phyloP scores from a whole-genome alignment of 1,140 invertebrate genomes.

The Ganaspis sp. region DNA sequence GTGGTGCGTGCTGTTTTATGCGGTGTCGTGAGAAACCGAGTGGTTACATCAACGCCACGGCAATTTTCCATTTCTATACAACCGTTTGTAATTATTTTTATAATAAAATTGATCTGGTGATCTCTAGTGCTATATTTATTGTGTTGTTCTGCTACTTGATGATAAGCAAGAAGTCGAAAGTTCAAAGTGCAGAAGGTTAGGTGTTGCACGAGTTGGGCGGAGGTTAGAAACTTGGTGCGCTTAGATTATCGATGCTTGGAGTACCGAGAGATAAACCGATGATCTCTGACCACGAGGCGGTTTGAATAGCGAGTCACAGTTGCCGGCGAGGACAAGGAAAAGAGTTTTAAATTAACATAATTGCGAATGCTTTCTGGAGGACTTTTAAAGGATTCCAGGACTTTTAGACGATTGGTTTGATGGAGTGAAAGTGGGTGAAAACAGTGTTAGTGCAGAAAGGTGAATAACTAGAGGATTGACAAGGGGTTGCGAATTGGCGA shows the following conservation, averaged over 20 bases:
- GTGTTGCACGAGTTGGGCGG: background rate
- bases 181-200: background rate
- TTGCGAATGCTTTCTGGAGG: too few relatives aligned
- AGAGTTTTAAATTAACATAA: too few relatives aligned
- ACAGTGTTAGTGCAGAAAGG: constrained; percentile 31
- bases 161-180: background rate
- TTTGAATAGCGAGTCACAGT: constrained; percentile 37
- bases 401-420: too few relatives aligned
- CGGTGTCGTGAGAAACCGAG: background rate
- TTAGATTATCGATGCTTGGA: constrained; percentile 1
- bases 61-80: background rate
- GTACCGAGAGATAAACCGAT: constrained; percentile 19
- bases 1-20: background rate
- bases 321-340: background rate
- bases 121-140: background rate
- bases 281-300: constrained; percentile 33
- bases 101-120: background rate
- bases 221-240: constrained; percentile 16
- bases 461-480: constrained; percentile 32
- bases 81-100: too few relatives aligned
- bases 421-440: background rate
- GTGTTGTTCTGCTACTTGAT: background rate
- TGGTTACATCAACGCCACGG: background rate
- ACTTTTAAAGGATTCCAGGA: too few relatives aligned
- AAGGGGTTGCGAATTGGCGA: constrained; percentile 42